Evolutionary conservation across 2,888 invertebrate genomes (phyloP).

Genomic region (Tetragonula carbonaria): DNA sequence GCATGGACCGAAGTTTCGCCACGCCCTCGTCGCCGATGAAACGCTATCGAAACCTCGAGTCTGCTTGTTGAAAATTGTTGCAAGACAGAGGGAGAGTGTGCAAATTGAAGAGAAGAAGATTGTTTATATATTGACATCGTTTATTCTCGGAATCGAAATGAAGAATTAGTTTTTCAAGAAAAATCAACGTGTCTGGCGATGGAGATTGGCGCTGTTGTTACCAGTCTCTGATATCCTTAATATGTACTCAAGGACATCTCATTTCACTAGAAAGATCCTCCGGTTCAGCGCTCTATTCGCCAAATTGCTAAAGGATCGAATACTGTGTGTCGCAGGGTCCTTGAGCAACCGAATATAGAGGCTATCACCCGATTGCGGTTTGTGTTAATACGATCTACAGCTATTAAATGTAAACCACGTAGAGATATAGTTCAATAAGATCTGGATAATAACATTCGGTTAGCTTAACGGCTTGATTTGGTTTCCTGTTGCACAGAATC

Average conservation of each 20-base stretch:
- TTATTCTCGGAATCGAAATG: background rate
- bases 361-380: background rate
- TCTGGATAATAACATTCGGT: slow-evolving; percentile 8
- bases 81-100: slow-evolving; percentile 5
- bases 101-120: background rate
- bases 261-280: background rate
- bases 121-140: background rate
- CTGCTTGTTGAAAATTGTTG: slow-evolving; percentile 65
- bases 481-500: slow-evolving; percentile 28
- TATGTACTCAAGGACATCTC: too few species aligned
- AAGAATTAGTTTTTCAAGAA: background rate
- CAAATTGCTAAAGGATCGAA: background rate
- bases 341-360: background rate
- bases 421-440: background rate
- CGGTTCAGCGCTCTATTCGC: background rate
- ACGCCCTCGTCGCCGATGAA: slow-evolving; percentile 80
- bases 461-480: slow-evolving; percentile 16
- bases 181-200: background rate
- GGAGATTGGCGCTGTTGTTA: background rate
- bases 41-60: slow-evolving; percentile 75
- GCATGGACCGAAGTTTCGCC: slow-evolving; percentile 79
- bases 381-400: background rate
- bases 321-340: background rate
- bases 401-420: slow-evolving; percentile 1
- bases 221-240: background rate